Base-by-base conservation (phyloP, 2,888 invertebrate genomes). In the Choreutis nemorana region DNA sequence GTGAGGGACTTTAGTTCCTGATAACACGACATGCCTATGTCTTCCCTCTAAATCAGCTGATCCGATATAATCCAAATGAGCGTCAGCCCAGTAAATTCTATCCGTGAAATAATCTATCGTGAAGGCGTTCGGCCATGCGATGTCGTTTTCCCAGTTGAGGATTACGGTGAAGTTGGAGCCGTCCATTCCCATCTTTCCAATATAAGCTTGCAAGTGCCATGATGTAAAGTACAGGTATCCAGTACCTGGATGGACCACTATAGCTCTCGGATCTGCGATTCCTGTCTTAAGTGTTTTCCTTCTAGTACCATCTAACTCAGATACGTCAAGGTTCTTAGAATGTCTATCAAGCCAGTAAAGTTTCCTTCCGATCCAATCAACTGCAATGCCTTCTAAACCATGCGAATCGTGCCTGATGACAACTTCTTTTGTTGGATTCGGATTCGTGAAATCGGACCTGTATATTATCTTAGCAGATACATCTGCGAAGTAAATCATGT, bases 121-220 rank as follows among this genome's bases (percentile, higher is more conserved):
- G 9, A 99, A 64, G 1, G 97, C 98, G 62, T 99, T 99, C 0
- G 98, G 98, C 99, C 99, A 99, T 1, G 97, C 97, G 28, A 98
- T 90, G 50, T 95, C 95, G 42, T 96, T 87, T 50, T 94, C 92
- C 87, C 94, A 93, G 12, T 90, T 92, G 9, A 97, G 77, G 40
- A 98, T 92, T 30, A 90, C 83, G 0, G 90, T 90, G 49, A 92
- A 90, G 52, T 94, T 92, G 4, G 90, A 87, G 0, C 99, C 99
- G 51, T 99, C 97, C 94, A 99, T 94, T 27, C 95, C 95, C 70
- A 98, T 85, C 65, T 97, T 91, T 8, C 94, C 98, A 40, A 99
- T 97, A 66, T 94, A 98, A 1, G 98, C 95, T 72, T 94, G 88
- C 20, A 94, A 75, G 55, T 94, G 92, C 98, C 98, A 98, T 3